phyloP scores from a whole-genome alignment of 2,797 vertebrate species.

The Aldrovandia affinis region DNA sequence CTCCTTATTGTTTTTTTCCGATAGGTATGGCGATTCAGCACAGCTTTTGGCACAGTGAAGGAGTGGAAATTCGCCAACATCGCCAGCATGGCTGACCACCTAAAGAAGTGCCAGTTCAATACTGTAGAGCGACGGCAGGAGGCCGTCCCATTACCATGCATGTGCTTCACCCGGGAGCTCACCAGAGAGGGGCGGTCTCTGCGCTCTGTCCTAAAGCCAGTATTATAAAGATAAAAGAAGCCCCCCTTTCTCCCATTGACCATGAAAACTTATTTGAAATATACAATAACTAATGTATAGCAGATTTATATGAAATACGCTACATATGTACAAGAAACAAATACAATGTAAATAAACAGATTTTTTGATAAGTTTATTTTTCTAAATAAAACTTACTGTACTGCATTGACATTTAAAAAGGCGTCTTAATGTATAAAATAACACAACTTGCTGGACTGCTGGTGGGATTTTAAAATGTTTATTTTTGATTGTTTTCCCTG shows the following conservation, averaged over 20 bases:
- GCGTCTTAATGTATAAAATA: slow-evolving; percentile 85
- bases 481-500: slow-evolving; percentile 45
- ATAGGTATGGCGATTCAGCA: slow-evolving; percentile 98
- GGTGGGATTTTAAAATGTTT: slow-evolving; percentile 64
- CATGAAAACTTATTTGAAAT: slow-evolving; percentile 69
- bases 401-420: slow-evolving; percentile 71
- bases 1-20: slow-evolving; percentile 9
- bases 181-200: slow-evolving; percentile 94
- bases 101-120: slow-evolving; percentile 96
- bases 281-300: slow-evolving; percentile 72
- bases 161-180: slow-evolving; percentile 97
- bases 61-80: slow-evolving; percentile 99
- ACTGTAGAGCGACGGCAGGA: slow-evolving; percentile 86
- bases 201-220: slow-evolving; percentile 94
- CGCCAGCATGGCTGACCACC: slow-evolving; percentile 97
- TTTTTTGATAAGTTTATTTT: slow-evolving; percentile 84
- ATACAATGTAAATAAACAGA: slow-evolving; percentile 80
- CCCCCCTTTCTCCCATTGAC: slow-evolving; percentile 16
- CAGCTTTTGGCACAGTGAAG: slow-evolving; percentile 93
- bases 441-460: slow-evolving; percentile 79
- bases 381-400: slow-evolving; percentile 78
- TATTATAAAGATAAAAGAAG: slow-evolving; percentile 75
- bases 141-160: slow-evolving; percentile 93
- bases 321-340: slow-evolving; percentile 66
- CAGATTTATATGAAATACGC: slow-evolving; percentile 64